A percentile compares a stretch with the other conserved stretches of the same genome.
Conservation (phyloP, 2,113 vertebrate species). For the Pungitius pungitius region DNA sequence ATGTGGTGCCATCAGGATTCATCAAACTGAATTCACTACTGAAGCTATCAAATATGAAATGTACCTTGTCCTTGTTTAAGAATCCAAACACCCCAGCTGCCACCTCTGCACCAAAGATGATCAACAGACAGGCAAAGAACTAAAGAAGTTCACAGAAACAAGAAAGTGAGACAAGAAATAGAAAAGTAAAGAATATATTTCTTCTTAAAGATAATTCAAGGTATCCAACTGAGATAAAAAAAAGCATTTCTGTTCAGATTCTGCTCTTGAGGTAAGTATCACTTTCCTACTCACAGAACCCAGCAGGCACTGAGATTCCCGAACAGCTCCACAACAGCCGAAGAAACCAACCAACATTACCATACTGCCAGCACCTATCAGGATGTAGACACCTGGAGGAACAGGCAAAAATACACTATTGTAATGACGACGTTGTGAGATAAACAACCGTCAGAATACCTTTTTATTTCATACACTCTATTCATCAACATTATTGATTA, state of each 20-base stretch:
- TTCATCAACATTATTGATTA: background rate
- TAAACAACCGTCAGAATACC: background rate
- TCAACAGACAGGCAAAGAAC: conserved; percentile 95
- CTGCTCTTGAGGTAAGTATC: background rate
- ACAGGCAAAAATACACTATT: background rate
- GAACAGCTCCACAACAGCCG: conserved; percentile 93
- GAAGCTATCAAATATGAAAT: background rate
- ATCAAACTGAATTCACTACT: background rate
- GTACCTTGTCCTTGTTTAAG: conserved; percentile 91
- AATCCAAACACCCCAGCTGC: conserved; percentile 97
- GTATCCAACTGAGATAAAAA: background rate
- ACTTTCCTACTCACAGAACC: conserved; percentile 87
- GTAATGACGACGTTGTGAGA: background rate
- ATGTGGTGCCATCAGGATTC: background rate
- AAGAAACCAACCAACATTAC: conserved; percentile 96
- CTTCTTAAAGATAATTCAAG: background rate
- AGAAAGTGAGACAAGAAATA: background rate
- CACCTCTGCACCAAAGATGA: conserved; percentile 96
- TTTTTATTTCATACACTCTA: background rate
- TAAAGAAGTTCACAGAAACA: conserved; percentile 55
- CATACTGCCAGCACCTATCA: conserved; percentile 91
- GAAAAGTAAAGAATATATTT: background rate
- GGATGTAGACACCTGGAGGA: conserved; percentile 88
- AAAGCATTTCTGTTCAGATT: background rate
- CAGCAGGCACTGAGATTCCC: conserved; percentile 95